Conservation (phyloP, 2,797 vertebrate genomes). For the Macrochelys suwanniensis region DNA sequence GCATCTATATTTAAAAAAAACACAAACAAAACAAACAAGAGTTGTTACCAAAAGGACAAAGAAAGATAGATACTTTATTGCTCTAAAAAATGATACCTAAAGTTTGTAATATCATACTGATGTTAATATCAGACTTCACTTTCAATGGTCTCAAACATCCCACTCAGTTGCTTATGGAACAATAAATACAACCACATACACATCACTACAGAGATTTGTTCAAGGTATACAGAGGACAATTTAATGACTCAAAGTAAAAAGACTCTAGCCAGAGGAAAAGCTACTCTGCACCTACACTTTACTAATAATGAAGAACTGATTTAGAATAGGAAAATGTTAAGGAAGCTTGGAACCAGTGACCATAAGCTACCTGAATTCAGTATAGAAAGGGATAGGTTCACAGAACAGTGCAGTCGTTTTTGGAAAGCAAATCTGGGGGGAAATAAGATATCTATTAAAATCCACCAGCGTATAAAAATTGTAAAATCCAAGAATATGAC, state of each 20-base stretch:
- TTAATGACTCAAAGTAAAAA: not conserved
- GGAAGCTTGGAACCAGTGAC: not conserved
- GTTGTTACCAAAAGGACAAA: not conserved
- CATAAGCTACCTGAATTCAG: not conserved
- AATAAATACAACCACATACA: not conserved
- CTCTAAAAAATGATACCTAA: not conserved
- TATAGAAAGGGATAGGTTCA: not conserved
- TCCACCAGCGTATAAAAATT: not conserved
- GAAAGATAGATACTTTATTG: not conserved
- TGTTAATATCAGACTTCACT: not conserved
- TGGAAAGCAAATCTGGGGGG: not conserved
- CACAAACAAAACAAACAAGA: not conserved
- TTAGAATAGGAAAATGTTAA: not conserved
- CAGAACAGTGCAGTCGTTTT: not conserved
- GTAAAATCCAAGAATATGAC: not conserved
- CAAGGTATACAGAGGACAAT: not conserved
- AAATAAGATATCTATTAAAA: not conserved
- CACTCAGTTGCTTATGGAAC: not conserved
- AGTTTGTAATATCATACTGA: not conserved
- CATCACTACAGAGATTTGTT: not conserved
- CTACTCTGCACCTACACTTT: not conserved
- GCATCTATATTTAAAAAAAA: slow-evolving; percentile 85
- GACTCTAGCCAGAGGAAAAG: not conserved
- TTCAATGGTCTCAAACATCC: not conserved
- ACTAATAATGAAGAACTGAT: not conserved